Evolutionary conservation across 2,113 vertebrate genomes (phyloP).

Genomic region (Bubo blakistoni): DNA sequence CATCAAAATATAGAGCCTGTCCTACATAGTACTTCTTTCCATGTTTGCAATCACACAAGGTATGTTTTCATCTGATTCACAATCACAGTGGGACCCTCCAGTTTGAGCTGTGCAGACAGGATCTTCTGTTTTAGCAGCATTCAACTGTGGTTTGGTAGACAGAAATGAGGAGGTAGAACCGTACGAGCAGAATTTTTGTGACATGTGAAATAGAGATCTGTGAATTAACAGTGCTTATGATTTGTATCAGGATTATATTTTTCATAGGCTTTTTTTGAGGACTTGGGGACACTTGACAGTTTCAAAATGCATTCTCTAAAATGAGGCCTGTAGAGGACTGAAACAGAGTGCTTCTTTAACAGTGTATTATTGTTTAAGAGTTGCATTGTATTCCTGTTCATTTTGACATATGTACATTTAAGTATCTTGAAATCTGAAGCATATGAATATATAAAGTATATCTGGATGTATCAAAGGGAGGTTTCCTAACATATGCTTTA

Average conservation of each 20-base stretch:
- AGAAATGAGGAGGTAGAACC: neutral
- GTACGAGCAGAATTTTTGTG: neutral
- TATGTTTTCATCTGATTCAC: neutral
- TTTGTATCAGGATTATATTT: neutral
- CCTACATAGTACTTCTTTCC: neutral
- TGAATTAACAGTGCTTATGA: neutral
- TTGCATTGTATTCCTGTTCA: neutral
- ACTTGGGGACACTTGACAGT: neutral
- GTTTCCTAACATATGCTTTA: neutral
- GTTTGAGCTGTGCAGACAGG: neutral
- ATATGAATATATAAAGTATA: neutral
- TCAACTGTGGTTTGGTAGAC: neutral
- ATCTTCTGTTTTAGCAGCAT: neutral
- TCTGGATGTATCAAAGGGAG: neutral
- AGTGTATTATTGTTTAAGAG: neutral
- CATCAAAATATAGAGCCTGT: neutral
- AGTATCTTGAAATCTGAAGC: neutral
- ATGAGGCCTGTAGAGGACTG: neutral
- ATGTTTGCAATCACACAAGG: neutral
- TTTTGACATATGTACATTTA: neutral
- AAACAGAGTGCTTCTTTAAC: neutral
- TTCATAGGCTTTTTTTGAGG: neutral
- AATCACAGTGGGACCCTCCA: neutral
- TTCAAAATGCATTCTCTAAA: neutral
- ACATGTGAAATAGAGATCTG: neutral